Evolutionary conservation across 2,888 invertebrate species (phyloP).

Genomic region (Helicoverpa assulta): DNA sequence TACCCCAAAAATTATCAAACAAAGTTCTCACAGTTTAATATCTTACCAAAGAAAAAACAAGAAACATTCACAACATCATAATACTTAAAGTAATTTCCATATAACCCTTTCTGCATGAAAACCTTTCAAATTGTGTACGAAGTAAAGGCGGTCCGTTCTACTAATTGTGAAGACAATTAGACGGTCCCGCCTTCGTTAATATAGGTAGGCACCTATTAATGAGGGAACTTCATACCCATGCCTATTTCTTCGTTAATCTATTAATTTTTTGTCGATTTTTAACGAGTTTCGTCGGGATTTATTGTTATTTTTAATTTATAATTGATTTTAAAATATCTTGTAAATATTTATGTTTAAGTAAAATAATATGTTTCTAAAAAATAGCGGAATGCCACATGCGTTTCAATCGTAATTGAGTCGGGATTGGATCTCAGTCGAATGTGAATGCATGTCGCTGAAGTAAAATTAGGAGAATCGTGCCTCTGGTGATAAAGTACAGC

Average conservation of each 20-base stretch:
- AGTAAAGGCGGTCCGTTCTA: conserved; percentile 52
- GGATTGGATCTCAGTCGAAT: no score
- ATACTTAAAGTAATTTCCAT: background rate
- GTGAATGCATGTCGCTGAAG: no score
- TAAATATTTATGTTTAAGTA: no score
- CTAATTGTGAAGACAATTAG: conserved; percentile 88
- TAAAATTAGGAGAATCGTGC: no score
- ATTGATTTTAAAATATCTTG: no score
- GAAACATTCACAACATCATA: background rate
- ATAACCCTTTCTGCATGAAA: background rate
- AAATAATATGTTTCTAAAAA: no score
- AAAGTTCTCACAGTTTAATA: no score
- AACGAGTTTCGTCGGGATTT: background rate
- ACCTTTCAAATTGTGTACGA: conserved; percentile 28
- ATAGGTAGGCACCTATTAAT: conserved; percentile 75
- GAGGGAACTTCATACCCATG: conserved; percentile 78
- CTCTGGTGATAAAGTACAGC: background rate
- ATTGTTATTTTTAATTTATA: no score
- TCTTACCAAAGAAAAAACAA: background rate
- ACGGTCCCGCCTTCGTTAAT: conserved; percentile 76
- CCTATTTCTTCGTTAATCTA: conserved; percentile 60
- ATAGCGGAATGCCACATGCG: no score
- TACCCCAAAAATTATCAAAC: no score
- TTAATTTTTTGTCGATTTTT: conserved; percentile 34
- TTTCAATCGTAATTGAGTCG: no score